Percentiles rank a stretch among this genome's conserved stretches.
Conservation (phyloP, 2,888 invertebrate species). For the Diabrotica balteata region DNA sequence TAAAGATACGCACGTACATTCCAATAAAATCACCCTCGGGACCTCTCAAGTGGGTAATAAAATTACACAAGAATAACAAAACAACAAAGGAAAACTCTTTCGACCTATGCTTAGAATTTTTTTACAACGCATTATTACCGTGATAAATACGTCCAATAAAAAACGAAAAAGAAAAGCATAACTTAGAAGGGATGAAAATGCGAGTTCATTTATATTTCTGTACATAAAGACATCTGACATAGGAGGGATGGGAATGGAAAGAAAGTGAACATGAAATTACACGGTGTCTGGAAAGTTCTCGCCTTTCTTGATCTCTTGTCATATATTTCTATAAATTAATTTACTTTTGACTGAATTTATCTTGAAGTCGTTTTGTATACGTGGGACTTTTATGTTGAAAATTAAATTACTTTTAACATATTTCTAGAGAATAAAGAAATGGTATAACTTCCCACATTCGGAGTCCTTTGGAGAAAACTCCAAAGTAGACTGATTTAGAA, state of each 20-base stretch:
- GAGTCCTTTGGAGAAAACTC: no score
- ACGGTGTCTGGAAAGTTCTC: no score
- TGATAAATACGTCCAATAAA: slow-evolving; percentile 16
- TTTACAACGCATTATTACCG: slow-evolving; percentile 13
- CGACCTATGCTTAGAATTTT: not conserved
- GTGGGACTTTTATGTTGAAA: no score
- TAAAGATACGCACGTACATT: not conserved
- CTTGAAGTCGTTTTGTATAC: no score
- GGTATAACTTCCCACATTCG: no score
- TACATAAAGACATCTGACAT: slow-evolving; percentile 9
- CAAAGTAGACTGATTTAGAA: no score
- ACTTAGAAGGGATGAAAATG: slow-evolving; percentile 16
- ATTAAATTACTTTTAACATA: no score
- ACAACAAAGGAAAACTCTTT: not conserved
- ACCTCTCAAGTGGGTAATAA: slow-evolving; percentile 2
- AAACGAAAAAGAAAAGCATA: slow-evolving; percentile 11
- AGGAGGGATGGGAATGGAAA: not conserved
- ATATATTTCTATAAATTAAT: no score
- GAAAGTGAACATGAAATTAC: not conserved
- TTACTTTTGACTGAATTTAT: no score
- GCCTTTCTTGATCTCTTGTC: no score
- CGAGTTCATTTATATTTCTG: slow-evolving; percentile 16
- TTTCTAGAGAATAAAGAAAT: no score
- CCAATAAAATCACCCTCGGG: not conserved
- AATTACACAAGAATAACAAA: slow-evolving; percentile 5